Percentiles rank a stretch among this genome's conserved stretches.
These are phyloP conservation scores for Amiota mariae DNA, from an alignment of 2,888 invertebrate genomes.

Conservation along the genomic window DNA sequence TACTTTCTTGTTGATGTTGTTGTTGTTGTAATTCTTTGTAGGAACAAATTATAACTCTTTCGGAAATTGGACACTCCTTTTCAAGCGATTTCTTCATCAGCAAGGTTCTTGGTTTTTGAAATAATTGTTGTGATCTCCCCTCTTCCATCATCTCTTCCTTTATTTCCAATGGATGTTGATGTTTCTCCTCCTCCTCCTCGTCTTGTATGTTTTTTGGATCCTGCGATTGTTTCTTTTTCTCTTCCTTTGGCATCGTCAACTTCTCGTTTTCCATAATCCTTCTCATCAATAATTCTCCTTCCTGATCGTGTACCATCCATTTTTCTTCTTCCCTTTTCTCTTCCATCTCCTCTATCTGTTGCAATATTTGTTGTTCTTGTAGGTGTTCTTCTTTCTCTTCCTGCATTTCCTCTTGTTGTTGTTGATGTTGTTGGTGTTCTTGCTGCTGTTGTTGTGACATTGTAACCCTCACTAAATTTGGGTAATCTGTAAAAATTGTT, in stretches of 20 bases:
- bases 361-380: constrained; percentile 16
- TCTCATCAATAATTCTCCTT: too few relatives aligned
- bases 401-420: constrained; percentile 36
- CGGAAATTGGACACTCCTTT: too few relatives aligned
- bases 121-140: not conserved
- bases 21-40: not conserved
- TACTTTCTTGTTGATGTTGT: not conserved
- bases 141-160: not conserved
- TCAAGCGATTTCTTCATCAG: too few relatives aligned
- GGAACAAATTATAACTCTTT: too few relatives aligned
- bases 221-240: too few relatives aligned
- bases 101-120: too few relatives aligned
- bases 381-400: constrained; percentile 33
- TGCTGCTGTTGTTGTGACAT: constrained; percentile 52
- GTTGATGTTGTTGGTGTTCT: constrained; percentile 24
- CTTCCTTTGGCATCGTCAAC: too few relatives aligned
- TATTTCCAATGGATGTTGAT: not conserved
- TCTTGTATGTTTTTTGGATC: too few relatives aligned
- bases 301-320: too few relatives aligned
- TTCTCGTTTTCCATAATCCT: too few relatives aligned
- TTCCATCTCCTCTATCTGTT: not conserved
- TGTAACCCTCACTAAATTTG: constrained; percentile 72
- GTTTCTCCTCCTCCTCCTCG: too few relatives aligned
- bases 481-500: constrained; percentile 73
- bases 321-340: not conserved